Percentiles rank a stretch among this genome's conserved stretches.
phyloP scores from a whole-genome alignment of 2,888 invertebrate species.

The Seladonia tumulorum region DNA sequence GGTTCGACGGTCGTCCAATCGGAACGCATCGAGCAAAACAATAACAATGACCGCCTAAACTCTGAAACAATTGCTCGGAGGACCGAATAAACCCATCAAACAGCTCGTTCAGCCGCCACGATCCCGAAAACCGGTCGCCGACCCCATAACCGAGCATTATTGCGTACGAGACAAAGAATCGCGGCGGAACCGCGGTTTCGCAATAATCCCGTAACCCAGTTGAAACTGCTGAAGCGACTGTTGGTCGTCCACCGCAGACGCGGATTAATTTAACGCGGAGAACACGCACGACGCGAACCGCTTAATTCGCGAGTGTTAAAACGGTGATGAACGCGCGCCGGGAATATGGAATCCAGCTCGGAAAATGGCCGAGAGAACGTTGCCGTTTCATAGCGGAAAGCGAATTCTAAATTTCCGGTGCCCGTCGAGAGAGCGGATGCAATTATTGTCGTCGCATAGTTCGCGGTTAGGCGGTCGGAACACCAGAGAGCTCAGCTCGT shows the following conservation, averaged over 20 bases:
- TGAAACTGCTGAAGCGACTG: conserved; percentile 2
- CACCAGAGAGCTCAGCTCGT: neutral
- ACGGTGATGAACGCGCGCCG: neutral
- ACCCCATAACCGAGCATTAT: neutral
- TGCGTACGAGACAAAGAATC: neutral
- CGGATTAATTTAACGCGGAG: neutral
- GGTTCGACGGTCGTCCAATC: no score
- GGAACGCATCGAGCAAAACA: no score
- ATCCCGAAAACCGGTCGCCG: neutral
- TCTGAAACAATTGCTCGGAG: neutral
- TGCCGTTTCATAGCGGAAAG: neutral
- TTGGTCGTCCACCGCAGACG: neutral
- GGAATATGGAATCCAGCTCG: neutral
- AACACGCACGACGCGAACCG: conserved; percentile 37
- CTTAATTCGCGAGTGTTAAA: conserved; percentile 47
- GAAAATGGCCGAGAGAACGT: neutral
- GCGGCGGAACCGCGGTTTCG: conserved; percentile 2
- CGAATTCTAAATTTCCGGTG: conserved; percentile 16
- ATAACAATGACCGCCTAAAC: neutral
- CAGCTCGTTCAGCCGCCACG: neutral
- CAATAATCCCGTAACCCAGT: conserved; percentile 1
- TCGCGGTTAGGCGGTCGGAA: neutral
- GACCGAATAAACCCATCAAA: neutral
- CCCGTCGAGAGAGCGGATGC: neutral
- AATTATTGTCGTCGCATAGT: conserved; percentile 19